Percentiles rank a stretch among this genome's conserved stretches.
Conservation (phyloP, 2,797 vertebrate genomes). For the Tapera naevia region DNA sequence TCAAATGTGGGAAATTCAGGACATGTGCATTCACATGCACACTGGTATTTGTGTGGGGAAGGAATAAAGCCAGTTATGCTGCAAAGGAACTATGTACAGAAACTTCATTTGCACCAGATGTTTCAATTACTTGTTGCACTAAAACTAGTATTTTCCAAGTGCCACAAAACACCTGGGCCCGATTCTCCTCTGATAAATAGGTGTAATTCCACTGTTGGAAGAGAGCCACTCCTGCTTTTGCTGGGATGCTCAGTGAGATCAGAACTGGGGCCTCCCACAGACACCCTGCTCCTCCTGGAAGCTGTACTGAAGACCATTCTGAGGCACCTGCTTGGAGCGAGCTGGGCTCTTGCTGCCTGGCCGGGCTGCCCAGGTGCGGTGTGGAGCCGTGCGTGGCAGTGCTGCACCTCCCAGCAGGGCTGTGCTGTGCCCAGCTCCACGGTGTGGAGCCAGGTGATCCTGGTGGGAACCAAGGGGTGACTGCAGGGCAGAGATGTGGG, state of each 20-base stretch:
- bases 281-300: neutral
- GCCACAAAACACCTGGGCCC: constrained; percentile 21
- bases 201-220: neutral
- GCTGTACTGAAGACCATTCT: accelerated
- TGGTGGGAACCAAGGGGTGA: accelerated
- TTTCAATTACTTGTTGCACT: constrained; percentile 55
- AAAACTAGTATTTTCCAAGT: constrained; percentile 46
- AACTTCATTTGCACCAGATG: constrained; percentile 43
- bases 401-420: neutral
- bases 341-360: accelerated
- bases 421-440: accelerated
- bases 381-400: accelerated
- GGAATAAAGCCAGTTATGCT: constrained; percentile 60
- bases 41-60: neutral
- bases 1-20: neutral
- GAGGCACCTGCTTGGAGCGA: neutral
- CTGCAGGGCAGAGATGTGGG: neutral
- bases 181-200: neutral
- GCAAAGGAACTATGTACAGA: constrained; percentile 27
- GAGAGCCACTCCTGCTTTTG: neutral
- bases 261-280: neutral
- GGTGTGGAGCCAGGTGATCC: accelerated
- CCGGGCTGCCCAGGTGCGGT: neutral
- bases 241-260: neutral
- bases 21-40: neutral